These are phyloP conservation scores for Neogale vison DNA, from an alignment of 2,113 vertebrate species.

Conservation along the genomic window DNA sequence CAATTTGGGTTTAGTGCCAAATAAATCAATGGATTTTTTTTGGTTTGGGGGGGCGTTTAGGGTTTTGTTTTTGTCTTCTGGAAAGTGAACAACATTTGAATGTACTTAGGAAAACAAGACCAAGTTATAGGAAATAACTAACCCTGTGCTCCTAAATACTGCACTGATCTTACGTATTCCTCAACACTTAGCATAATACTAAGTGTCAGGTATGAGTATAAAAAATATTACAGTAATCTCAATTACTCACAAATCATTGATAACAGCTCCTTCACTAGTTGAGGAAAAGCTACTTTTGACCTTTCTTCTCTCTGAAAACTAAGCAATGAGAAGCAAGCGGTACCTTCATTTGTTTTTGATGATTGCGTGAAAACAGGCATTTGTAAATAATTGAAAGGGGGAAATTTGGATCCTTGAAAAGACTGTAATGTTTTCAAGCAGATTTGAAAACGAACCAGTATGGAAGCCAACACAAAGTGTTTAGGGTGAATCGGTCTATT, in stretches of 20 bases:
- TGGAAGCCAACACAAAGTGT: slow-evolving; percentile 76
- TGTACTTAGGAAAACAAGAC: not conserved
- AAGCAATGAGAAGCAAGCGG: slow-evolving; percentile 50
- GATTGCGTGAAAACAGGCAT: slow-evolving; percentile 67
- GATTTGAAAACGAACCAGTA: slow-evolving; percentile 81
- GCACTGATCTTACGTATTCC: not conserved
- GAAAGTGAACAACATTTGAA: not conserved
- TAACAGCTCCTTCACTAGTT: not conserved
- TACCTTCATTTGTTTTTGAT: slow-evolving; percentile 61
- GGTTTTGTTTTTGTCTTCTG: not conserved
- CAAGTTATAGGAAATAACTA: not conserved
- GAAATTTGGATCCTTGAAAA: slow-evolving; percentile 80
- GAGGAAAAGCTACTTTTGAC: not conserved
- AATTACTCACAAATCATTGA: not conserved
- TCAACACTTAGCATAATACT: not conserved
- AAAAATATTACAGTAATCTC: not conserved
- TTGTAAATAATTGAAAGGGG: slow-evolving; percentile 59
- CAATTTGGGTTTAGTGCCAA: not conserved
- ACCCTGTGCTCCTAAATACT: not conserved
- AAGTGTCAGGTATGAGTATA: not conserved
- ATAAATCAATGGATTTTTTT: not conserved
- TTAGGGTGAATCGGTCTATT: slow-evolving; percentile 80
- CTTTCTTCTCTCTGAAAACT: not conserved
- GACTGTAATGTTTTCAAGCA: slow-evolving; percentile 80
- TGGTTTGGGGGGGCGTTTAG: too few species aligned